Base-by-base conservation (phyloP, 2,797 vertebrate species). In the Bradypodion pumilum region DNA sequence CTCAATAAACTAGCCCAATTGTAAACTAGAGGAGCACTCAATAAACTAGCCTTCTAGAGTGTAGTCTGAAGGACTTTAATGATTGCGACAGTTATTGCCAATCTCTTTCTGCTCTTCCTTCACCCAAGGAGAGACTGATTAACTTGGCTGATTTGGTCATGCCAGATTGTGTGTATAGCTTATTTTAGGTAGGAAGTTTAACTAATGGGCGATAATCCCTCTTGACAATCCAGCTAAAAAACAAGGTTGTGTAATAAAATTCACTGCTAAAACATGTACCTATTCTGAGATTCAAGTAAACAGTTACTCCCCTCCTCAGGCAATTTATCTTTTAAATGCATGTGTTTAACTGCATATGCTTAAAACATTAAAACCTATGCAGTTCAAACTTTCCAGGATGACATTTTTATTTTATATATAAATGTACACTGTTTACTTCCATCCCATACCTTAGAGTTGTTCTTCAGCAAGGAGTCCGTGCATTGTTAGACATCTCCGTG, bases 171-270 rank as follows among this genome's bases (percentile, higher is more conserved):
- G 21, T 74, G 13, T 79, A n/a, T 5, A 6, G 19, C 10, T 74
- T 21, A 32, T 27, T 7, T 52, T 65, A 56, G 60, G 21, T 8
- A 37, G 0, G 0, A 9, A 87, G 25, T 25, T 89, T 9, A 83
- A 1, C 27, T 19, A 74, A 85, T 10, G 40, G 63, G 4, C 40
- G 29, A 42, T 75, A 6, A 77, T 75, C 46, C 73, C 0, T 84
- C 66, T 63, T 88, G 10, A 60, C 8, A 73, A 84, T 88, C 87
- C 56, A 66, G 29, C 79, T 32, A 85, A 8, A 74, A 70, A 86
- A 76, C 23, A 32, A 25, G 0, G 59, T 78, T 3, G 73, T 86
- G 35, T 84, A 7, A n/a, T 76, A 12, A 84, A 87, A 27, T 46
- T 40, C 72, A 40, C 80, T 84, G 23, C 15, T 23, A 80, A 68